These are phyloP conservation scores for Cyanocitta stelleri DNA, from an alignment of 2,113 vertebrate genomes.

Conservation along the genomic window DNA sequence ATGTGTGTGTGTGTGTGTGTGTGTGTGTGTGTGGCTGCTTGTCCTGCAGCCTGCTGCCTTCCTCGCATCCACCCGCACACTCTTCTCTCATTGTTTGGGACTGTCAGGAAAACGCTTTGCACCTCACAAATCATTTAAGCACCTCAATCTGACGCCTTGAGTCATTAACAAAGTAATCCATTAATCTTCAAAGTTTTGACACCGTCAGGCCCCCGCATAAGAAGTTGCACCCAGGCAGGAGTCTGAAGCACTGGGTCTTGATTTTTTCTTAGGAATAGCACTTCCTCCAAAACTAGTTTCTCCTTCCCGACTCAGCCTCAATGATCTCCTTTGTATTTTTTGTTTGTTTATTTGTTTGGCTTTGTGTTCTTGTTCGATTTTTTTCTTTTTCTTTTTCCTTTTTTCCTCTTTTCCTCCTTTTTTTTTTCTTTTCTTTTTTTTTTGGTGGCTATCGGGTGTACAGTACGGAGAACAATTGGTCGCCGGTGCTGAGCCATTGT, in stretches of 20 bases:
- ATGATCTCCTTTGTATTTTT: background rate
- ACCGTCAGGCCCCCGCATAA: slow-evolving; percentile 72
- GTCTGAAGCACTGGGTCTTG: slow-evolving; percentile 40
- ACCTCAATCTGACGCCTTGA: slow-evolving; percentile 82
- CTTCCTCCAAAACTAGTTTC: slow-evolving; percentile 56
- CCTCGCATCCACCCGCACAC: slow-evolving; percentile 79
- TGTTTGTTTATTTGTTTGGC: background rate
- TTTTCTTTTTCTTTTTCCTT: background rate
- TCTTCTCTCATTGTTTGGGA: slow-evolving; percentile 87
- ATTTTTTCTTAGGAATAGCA: slow-evolving; percentile 27
- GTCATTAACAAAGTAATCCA: slow-evolving; percentile 89
- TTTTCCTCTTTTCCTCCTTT: background rate
- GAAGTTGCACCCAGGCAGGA: slow-evolving; percentile 67
- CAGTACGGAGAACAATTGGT: slow-evolving; percentile 57
- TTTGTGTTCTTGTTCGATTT: background rate
- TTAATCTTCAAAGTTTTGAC: slow-evolving; percentile 90
- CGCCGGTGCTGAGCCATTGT: slow-evolving; percentile 65
- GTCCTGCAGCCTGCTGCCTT: slow-evolving; percentile 66
- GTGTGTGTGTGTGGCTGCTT: slow-evolving; percentile 25
- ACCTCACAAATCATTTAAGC: slow-evolving; percentile 86
- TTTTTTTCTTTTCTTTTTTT: background rate
- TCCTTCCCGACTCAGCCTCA: background rate
- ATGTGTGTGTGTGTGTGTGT: slow-evolving; percentile 18
- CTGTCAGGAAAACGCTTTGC: slow-evolving; percentile 89
- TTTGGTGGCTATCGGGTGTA: background rate